phyloP scores from a whole-genome alignment of 2,113 vertebrate species.

The Mixornis gularis region DNA sequence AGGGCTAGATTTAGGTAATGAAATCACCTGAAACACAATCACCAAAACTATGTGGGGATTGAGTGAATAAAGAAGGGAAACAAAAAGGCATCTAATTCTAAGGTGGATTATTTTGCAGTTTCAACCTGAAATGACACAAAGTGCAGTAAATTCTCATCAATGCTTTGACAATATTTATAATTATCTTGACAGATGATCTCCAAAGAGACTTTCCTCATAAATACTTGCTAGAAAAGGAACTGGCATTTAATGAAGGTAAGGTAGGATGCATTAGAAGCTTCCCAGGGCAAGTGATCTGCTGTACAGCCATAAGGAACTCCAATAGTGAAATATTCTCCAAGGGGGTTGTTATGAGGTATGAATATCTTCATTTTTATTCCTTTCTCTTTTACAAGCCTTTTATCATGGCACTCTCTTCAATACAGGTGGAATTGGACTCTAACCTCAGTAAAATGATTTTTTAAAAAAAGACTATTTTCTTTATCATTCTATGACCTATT shows the following conservation, averaged over 20 bases:
- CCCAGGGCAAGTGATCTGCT: not conserved
- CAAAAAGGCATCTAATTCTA: not conserved
- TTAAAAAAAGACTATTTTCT: not conserved
- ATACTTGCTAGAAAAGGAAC: not conserved
- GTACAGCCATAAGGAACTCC: not conserved
- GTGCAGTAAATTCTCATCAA: not conserved
- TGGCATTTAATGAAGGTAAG: not conserved
- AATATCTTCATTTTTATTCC: not conserved
- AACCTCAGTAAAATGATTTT: not conserved
- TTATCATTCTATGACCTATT: not conserved
- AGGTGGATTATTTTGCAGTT: not conserved
- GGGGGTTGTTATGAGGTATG: not conserved
- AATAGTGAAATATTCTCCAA: not conserved
- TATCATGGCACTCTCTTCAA: not conserved
- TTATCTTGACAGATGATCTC: not conserved
- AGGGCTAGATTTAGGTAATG: not conserved
- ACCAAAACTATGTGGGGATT: not conserved
- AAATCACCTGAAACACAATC: not conserved
- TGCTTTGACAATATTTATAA: not conserved
- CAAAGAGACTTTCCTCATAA: not conserved
- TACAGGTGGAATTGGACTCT: not conserved
- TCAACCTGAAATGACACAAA: not conserved
- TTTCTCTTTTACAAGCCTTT: not conserved
- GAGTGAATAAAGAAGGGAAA: not conserved
- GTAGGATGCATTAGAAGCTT: not conserved